These are phyloP conservation scores for Onychomys arenicola DNA, from an alignment of 2,797 vertebrate species.

Conservation along the genomic window DNA sequence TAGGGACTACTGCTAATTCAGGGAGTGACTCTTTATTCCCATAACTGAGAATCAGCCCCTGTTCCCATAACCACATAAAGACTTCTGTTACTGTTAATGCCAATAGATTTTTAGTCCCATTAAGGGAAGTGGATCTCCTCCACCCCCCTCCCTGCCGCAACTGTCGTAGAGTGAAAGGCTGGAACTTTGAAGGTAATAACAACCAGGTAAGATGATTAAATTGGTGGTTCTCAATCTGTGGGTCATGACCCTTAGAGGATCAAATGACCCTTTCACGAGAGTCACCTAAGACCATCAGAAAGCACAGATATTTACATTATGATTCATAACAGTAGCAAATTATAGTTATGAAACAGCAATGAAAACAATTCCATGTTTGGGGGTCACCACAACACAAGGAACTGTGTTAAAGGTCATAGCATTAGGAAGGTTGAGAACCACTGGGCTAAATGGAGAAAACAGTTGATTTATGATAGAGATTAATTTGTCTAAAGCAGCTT, in stretches of 20 bases:
- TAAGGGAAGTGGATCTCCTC: conserved; percentile 71
- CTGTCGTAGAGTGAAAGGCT: conserved; percentile 42
- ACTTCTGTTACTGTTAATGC: conserved; percentile 70
- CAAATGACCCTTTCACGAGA: not conserved
- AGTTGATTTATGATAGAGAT: conserved; percentile 35
- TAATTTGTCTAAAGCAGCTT: conserved; percentile 38
- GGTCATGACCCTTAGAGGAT: not conserved
- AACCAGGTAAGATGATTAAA: not conserved
- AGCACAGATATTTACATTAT: not conserved
- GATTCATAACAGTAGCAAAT: not conserved
- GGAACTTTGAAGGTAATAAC: conserved; percentile 63
- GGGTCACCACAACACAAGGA: not conserved
- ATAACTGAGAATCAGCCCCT: conserved; percentile 62
- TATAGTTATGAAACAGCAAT: not conserved
- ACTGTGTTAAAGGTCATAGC: not conserved
- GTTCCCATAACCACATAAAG: conserved; percentile 67
- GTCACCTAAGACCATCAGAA: not conserved
- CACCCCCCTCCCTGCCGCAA: conserved; percentile 45
- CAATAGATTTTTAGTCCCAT: conserved; percentile 73
- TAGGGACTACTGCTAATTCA: conserved; percentile 26
- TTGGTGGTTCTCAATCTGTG: not conserved
- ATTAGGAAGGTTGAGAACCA: not conserved
- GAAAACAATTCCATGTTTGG: not conserved
- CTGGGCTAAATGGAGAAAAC: conserved; percentile 11
- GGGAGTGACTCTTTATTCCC: conserved; percentile 32